A percentile compares a stretch with the other conserved stretches of the same genome.
Conservation (phyloP, 2,888 invertebrate species). For the Bombyx huttoni region DNA sequence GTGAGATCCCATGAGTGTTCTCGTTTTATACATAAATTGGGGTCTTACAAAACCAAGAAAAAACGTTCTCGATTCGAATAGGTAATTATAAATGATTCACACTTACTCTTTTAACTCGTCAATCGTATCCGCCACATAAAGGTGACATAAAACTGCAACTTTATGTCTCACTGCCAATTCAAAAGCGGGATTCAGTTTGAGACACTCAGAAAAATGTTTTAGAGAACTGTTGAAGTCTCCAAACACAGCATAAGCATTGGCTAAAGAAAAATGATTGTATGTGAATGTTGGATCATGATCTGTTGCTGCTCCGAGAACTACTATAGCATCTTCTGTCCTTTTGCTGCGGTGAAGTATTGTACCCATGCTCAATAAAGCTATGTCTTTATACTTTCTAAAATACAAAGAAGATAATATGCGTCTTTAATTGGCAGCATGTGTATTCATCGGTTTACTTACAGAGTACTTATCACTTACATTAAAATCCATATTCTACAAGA, state of each 20-base stretch:
- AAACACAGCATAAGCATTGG: slow-evolving; percentile 79
- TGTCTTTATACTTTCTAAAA: slow-evolving; percentile 78
- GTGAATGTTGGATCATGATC: slow-evolving; percentile 77
- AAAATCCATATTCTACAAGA: too few relatives aligned
- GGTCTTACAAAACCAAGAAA: too few relatives aligned
- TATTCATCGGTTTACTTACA: too few relatives aligned
- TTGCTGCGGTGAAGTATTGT: slow-evolving; percentile 79
- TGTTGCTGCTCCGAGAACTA: slow-evolving; percentile 79
- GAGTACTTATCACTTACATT: too few relatives aligned
- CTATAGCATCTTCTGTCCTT: slow-evolving; percentile 79
- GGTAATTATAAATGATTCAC: not conserved
- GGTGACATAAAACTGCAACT: slow-evolving; percentile 78
- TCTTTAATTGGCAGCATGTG: too few relatives aligned
- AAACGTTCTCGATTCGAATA: not conserved
- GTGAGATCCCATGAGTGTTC: too few relatives aligned
- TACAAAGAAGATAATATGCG: not conserved
- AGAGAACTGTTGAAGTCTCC: slow-evolving; percentile 81
- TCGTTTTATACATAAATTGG: too few relatives aligned
- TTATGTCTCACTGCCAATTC: slow-evolving; percentile 74
- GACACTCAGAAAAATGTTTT: slow-evolving; percentile 70
- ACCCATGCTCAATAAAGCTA: slow-evolving; percentile 81
- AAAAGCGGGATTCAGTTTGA: slow-evolving; percentile 75
- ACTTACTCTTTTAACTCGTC: slow-evolving; percentile 77
- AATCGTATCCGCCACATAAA: slow-evolving; percentile 74
- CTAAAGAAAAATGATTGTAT: slow-evolving; percentile 77